Percentiles rank a stretch among this genome's conserved stretches.
These are phyloP conservation scores for Megaleporinus macrocephalus DNA, from an alignment of 2,113 vertebrate genomes.

Conservation along the genomic window DNA sequence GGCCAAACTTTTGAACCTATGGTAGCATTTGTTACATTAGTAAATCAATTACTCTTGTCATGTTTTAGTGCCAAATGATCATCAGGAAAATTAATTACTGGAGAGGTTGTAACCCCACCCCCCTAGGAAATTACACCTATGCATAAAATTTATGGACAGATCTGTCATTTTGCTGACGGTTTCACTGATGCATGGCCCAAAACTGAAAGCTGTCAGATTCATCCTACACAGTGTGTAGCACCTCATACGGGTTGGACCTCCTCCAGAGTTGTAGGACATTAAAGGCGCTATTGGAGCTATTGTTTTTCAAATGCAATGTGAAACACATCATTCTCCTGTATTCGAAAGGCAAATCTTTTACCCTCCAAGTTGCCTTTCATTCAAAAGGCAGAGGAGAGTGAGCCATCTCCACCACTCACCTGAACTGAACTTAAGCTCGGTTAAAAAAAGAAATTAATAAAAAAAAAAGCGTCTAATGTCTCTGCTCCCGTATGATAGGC, in stretches of 20 bases:
- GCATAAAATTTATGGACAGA: not conserved
- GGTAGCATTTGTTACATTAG: no score
- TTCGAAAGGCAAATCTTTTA: not conserved
- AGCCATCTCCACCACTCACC: conserved; percentile 18
- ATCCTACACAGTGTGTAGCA: conserved; percentile 2
- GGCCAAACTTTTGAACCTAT: no score
- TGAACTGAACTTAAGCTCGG: conserved; percentile 40
- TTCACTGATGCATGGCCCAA: conserved; percentile 55
- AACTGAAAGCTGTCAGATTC: conserved; percentile 52
- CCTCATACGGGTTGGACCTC: conserved; percentile 32
- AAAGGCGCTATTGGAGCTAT: conserved; percentile 20
- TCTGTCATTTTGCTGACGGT: conserved; percentile 25
- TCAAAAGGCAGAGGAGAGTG: conserved; percentile 3
- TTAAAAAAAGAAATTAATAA: not conserved
- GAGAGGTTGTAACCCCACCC: no score
- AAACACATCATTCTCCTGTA: conserved; percentile 17
- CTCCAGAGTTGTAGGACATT: conserved; percentile 39
- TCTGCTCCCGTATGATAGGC: conserved; percentile 56
- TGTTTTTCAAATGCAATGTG: conserved; percentile 45
- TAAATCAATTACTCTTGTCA: no score
- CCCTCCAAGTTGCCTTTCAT: conserved; percentile 18
- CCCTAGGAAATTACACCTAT: no score
- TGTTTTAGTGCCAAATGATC: no score
- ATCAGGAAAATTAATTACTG: no score
- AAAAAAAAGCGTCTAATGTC: conserved; percentile 3